Evolutionary conservation across 2,888 invertebrate genomes (phyloP).

Genomic region (Euplagia quadripunctaria): DNA sequence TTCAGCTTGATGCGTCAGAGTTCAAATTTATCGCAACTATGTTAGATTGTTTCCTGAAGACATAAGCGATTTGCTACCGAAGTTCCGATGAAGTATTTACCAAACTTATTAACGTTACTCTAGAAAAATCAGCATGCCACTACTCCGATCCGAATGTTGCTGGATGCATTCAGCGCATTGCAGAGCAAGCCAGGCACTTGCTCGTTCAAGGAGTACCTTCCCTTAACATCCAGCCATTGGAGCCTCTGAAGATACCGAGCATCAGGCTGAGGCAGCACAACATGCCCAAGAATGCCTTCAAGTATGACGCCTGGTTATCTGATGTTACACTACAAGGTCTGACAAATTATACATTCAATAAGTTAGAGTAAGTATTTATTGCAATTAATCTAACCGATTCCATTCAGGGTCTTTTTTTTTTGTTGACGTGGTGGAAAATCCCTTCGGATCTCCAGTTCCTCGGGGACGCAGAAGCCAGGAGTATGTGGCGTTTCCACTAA

Average conservation of each 20-base stretch:
- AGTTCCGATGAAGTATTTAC: no score
- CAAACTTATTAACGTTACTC: neutral
- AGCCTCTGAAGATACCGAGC: slow-evolving; percentile 87
- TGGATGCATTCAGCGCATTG: slow-evolving; percentile 85
- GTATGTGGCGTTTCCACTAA: no score
- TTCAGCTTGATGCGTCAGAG: no score
- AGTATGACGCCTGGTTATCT: slow-evolving; percentile 85
- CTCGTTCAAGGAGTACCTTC: slow-evolving; percentile 87
- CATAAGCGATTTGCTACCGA: no score
- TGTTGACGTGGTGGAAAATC: no score
- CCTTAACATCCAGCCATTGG: slow-evolving; percentile 86
- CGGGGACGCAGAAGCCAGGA: no score
- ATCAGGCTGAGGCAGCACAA: slow-evolving; percentile 87
- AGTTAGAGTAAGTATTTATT: slow-evolving; percentile 78
- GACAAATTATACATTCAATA: slow-evolving; percentile 83
- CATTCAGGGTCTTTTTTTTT: no score
- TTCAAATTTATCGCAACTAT: no score
- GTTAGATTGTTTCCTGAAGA: no score
- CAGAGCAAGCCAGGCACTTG: slow-evolving; percentile 82
- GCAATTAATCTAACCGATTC: no score
- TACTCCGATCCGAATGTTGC: slow-evolving; percentile 87
- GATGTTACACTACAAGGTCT: slow-evolving; percentile 81
- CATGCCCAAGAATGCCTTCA: slow-evolving; percentile 79
- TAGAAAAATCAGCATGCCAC: slow-evolving; percentile 79
- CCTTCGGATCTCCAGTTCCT: no score